Evolutionary conservation across 2,888 invertebrate species (phyloP), one percentile per base, ranked within the genome.

Genomic region (Zygothrica quintamaculata): DNA sequence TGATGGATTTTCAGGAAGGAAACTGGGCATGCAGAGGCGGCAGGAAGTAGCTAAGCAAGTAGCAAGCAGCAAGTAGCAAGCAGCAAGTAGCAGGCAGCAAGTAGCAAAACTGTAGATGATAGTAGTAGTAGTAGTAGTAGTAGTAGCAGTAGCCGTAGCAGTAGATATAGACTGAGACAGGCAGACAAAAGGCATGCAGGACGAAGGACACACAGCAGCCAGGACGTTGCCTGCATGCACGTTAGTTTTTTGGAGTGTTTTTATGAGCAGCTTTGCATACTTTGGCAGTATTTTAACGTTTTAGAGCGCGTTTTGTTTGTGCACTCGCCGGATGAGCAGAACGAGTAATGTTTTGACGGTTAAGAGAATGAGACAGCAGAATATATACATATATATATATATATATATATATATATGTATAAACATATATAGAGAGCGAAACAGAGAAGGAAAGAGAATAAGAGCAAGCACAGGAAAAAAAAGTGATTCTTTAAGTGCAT

Each of bases 201-300:
- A 55, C 51, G 52, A 42, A 44, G 53, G 42, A 58, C 22, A 58
- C 22, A 43, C 57, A 65, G 43, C 53, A 65, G 37, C 42, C 60
- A 57, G 55, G 33, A 34, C 34, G 34, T 12, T 12, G 34, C 5
- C 61, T 74, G 71, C 69, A 74, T 85, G 79, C 86, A 79, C 75
- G 76, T 78, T 72, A 64, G 70, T 74, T 74, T 65, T 77, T 50
- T 61, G 43, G 73, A 82, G 87, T 84, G 87, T 82, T 87, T 82
- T 82, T 87, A 82, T 87, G 87, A 82, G 81, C 66, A 73, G 87
- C 85, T 82, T 87, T 87, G 84, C 87, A 80, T 80, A 80, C 84
- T 80, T 80, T 80, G 84, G 65, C 80, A 68, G 87, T 84, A 86
- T 80, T 80, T 80, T 86, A 60, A 68, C 84, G 86, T 73, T 82